A percentile compares a stretch with the other conserved stretches of the same genome.
These are phyloP conservation scores for Rhinolophus sinicus DNA, from an alignment of 2,113 vertebrate genomes.

Conservation along the genomic window DNA sequence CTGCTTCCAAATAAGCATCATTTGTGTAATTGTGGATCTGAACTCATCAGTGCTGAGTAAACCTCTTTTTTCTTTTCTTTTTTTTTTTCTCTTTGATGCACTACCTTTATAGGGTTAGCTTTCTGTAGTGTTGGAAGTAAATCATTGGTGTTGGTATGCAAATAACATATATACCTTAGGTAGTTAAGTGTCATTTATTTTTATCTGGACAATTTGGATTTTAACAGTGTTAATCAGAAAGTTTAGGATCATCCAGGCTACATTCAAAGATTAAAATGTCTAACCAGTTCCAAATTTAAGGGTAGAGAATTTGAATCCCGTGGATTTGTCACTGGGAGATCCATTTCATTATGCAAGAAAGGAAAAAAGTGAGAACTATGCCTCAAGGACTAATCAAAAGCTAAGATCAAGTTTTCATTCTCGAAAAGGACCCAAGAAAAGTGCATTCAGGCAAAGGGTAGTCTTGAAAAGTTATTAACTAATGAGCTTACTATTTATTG, in stretches of 20 bases:
- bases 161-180: not conserved
- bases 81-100: not conserved
- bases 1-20: not conserved
- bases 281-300: not conserved
- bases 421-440: not conserved
- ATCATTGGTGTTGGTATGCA: not conserved
- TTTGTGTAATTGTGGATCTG: not conserved
- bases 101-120: too few species aligned
- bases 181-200: not conserved
- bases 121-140: not conserved
- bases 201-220: not conserved
- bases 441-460: not conserved
- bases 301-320: not conserved
- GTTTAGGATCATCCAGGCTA: not conserved
- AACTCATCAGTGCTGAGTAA: not conserved
- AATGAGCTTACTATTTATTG: not conserved
- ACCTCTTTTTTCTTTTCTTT: rapidly evolving
- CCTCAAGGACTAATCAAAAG: not conserved
- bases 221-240: not conserved
- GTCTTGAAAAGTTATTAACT: not conserved
- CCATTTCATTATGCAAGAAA: not conserved
- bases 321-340: not conserved
- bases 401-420: not conserved
- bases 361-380: not conserved
- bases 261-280: not conserved